Evolutionary conservation across 2,888 invertebrate species (phyloP), one percentile per base, ranked within the genome.

Genomic region (Sicus ferrugineus): DNA sequence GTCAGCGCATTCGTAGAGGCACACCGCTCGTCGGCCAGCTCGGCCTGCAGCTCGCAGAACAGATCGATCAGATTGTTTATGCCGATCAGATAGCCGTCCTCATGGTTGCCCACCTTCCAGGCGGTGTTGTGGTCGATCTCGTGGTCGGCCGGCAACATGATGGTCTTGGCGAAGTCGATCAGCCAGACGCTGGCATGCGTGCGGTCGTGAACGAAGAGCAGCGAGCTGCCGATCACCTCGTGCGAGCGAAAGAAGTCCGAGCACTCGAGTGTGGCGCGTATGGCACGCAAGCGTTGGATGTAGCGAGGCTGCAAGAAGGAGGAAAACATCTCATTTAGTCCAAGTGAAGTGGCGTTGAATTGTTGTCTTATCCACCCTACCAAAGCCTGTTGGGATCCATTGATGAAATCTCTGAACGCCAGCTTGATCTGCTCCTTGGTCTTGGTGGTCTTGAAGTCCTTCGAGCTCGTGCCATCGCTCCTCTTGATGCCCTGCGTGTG

Each of bases 121-220:
- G 91, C 90, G 26, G 91, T 89, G 73, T 89, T 89, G 85, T 97
- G 97, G 78, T 91, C 89, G 70, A 96, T 93, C 48, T 84, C 87
- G 72, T 92, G 86, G 72, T 91, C 89, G 0, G 89, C 89, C 0
- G 96, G 94, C 46, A 97, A 88, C 16, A 91, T 89, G 58, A 95
- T 89, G 0, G 97, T 96, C 87, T 98, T 98, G 61, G 98, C 97
- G 83, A 98, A 98, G 86, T 98, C 98, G 75, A 98, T 98, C 87
- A 98, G 89, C 98, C 98, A 98, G 16, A 96, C 91, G 73, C 94
- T 94, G 31, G 96, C 95, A 81, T 91, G 92, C 75, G 90, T 89
- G 68, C 91, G 89, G 84, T 98, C 97, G 87, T 97, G 97, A 67
- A 98, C 96, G 83, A 98, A 95, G 69, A 98, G 89, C 70, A 98